A percentile compares a stretch with the other conserved stretches of the same genome.
phyloP scores from a whole-genome alignment of 2,888 invertebrate genomes.

The Agrotis exclamationis region DNA sequence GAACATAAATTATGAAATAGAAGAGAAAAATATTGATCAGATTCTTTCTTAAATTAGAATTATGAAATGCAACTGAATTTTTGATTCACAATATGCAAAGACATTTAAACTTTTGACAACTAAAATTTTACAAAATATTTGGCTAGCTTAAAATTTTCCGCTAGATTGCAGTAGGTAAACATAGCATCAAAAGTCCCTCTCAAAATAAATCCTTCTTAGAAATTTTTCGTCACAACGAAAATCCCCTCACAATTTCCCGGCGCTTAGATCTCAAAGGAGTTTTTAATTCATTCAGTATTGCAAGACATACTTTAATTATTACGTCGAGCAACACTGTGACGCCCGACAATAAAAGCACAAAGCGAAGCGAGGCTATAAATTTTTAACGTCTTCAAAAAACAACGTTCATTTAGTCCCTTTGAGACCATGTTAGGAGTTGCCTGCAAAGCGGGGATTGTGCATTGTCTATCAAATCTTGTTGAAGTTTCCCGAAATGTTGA shows the following conservation, averaged over 20 bases:
- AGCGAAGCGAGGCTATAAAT: conserved; percentile 81
- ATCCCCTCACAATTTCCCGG: conserved; percentile 32
- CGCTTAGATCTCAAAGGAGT: conserved; percentile 57
- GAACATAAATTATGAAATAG: no score
- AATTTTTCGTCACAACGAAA: conserved; percentile 28
- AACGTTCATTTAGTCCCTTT: conserved; percentile 80
- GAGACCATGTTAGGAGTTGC: conserved; percentile 57
- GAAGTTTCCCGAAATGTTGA: conserved; percentile 17
- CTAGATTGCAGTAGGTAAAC: no score
- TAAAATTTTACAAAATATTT: no score
- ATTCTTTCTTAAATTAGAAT: no score
- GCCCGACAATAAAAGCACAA: conserved; percentile 83
- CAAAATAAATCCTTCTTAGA: neutral
- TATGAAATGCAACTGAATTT: no score
- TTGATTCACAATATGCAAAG: no score
- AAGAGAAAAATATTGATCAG: no score
- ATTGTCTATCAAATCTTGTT: conserved; percentile 52
- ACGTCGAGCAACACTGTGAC: conserved; percentile 62
- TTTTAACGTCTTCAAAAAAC: conserved; percentile 87
- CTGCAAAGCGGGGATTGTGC: conserved; percentile 36
- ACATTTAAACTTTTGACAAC: no score
- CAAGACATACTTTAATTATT: conserved; percentile 71
- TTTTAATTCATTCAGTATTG: conserved; percentile 64
- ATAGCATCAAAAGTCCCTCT: neutral
- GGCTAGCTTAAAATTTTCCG: no score